These are phyloP conservation scores for Scotopteryx bipunctaria DNA, from an alignment of 2,888 invertebrate species.

Conservation along the genomic window DNA sequence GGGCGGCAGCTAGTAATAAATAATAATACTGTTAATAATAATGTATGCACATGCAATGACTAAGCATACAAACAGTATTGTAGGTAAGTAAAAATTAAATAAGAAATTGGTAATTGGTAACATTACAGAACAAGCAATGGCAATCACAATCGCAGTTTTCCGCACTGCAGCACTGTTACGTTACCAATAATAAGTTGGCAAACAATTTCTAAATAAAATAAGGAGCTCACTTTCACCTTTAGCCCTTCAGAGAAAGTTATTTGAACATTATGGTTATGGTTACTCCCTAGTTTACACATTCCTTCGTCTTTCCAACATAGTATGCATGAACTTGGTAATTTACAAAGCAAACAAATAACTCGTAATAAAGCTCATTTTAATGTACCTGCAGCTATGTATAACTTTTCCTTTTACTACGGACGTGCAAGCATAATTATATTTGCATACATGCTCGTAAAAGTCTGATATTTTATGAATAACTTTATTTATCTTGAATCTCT, in stretches of 20 bases:
- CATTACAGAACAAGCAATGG: neutral
- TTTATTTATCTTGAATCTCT: neutral
- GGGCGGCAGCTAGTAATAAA: no score
- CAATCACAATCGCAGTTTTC: conserved; percentile 1
- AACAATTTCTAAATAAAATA: conserved; percentile 35
- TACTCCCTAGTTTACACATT: conserved; percentile 31
- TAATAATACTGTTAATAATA: no score
- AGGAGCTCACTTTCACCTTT: conserved; percentile 44
- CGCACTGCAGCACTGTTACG: conserved; percentile 18
- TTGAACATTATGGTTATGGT: conserved; percentile 34
- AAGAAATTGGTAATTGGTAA: no score
- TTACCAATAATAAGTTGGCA: conserved; percentile 36
- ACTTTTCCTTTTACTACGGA: conserved; percentile 38
- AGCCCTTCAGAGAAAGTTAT: conserved; percentile 50
- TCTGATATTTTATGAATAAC: conserved; percentile 14
- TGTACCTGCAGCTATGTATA: conserved; percentile 29
- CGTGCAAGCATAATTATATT: conserved; percentile 17
- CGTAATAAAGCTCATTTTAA: conserved; percentile 34
- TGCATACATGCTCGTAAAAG: conserved; percentile 15
- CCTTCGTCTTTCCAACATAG: conserved; percentile 14
- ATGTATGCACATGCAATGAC: no score
- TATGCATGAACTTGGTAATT: conserved; percentile 45
- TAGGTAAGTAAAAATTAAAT: no score
- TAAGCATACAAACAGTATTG: no score
- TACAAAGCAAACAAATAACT: conserved; percentile 49